Base-by-base conservation (phyloP, 1,140 invertebrate genomes). In the Tetramorium parvispinum region DNA sequence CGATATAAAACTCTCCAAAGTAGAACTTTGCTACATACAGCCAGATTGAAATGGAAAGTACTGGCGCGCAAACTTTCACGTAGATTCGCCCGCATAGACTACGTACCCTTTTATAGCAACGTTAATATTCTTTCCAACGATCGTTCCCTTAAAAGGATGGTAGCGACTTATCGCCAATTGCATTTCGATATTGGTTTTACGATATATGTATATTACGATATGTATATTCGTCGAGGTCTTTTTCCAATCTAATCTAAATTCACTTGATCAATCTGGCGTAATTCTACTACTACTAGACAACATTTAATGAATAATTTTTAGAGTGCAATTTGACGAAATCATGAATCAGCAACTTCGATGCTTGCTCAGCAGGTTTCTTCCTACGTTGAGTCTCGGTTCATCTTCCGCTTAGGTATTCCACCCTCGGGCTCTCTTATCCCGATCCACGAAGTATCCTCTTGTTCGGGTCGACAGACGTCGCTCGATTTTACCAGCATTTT, bases 81-180 rank as follows among this genome's bases (percentile, higher is more conserved):
- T 86, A 32, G 68, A 71, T 77, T 61, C 27, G 49, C 5, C 27
- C 53, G 18, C 40, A 5, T 49, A 51, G 43, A 43, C 61, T 32
- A 32, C 46, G 18, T 49, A 68, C 21, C 55, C 68, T 85, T 87
- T 85, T 86, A 49, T 70, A 43, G 63, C 11, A 68, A 70, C 37
- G 46, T 87, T 87, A 89, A 90, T 89, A 87, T 89, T 86, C 71
- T 8, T 16, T 55, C 24, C 51, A 70, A 89, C 61, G 73, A 81
- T 76, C 57, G 63, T 82, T 78, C 49, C 59, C 27, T 32, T 71
- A 51, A 81, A 85, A 51, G 16, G 49, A 76, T 79, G 66, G 27
- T 24, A 21, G 18, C 32, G 53, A 46, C 32, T 63, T 73, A 55
- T 27, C 21, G n/a, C n/a, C 59, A 61, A 78, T 78, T 21, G 18